These are phyloP conservation scores for Thymelicus lineola DNA, from an alignment of 2,888 invertebrate genomes.

Conservation along the genomic window DNA sequence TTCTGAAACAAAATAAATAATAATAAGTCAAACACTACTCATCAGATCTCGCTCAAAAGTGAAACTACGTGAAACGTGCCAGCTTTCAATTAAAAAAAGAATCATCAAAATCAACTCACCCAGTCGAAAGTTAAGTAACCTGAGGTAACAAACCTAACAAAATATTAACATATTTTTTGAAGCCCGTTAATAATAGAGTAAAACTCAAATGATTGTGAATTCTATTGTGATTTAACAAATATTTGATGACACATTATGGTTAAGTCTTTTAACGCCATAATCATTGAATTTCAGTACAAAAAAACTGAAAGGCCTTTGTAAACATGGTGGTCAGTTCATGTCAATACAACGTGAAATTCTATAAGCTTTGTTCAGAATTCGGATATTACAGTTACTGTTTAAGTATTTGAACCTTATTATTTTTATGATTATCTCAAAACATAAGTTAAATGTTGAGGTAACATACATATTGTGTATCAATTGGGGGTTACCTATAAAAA, in stretches of 20 bases:
- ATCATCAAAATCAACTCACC: no score
- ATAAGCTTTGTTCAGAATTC: constrained; percentile 57
- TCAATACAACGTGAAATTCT: constrained; percentile 63
- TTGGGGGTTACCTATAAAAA: no score
- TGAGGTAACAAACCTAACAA: no score
- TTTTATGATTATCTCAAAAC: background rate
- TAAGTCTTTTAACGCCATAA: constrained; percentile 8
- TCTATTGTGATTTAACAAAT: background rate
- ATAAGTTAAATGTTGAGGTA: no score
- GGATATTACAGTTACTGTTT: constrained; percentile 46
- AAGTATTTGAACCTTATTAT: constrained; percentile 41
- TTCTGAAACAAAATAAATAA: no score
- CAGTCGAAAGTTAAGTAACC: no score
- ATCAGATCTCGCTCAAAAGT: no score
- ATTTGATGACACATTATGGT: background rate
- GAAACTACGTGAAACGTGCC: no score
- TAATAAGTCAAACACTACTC: no score
- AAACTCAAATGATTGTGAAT: background rate
- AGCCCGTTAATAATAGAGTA: background rate
- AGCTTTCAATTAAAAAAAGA: no score
- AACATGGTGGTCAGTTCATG: constrained; percentile 53
- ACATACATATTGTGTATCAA: no score
- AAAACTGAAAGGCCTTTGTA: constrained; percentile 60
- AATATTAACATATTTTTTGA: no score
- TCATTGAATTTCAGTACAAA: constrained; percentile 44